A percentile compares a stretch with the other conserved stretches of the same genome.
Evolutionary conservation across 2,113 vertebrate genomes (phyloP).

Genomic region (Glaucomys volans): DNA sequence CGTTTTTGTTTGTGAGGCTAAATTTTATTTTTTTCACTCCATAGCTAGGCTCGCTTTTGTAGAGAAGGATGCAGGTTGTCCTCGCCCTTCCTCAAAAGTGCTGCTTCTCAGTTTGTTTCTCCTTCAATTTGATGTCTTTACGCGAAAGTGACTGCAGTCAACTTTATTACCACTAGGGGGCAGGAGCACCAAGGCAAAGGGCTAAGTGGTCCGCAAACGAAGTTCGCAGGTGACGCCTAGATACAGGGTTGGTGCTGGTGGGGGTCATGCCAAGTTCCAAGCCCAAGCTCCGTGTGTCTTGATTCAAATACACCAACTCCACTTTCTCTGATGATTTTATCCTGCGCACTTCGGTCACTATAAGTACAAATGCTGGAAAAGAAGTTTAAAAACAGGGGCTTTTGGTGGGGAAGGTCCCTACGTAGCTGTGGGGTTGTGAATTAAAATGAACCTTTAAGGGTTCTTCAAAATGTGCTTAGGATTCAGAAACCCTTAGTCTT

Average conservation of each 20-base stretch:
- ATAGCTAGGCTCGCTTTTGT: neutral
- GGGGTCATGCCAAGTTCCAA: neutral
- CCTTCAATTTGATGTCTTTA: neutral
- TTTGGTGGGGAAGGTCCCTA: neutral
- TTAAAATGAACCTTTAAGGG: neutral
- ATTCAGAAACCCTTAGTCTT: neutral
- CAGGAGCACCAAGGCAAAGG: constrained; percentile 77
- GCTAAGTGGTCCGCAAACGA: neutral
- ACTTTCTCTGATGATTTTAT: neutral
- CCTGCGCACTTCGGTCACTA: neutral
- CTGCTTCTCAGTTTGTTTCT: neutral
- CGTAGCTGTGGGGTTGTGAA: neutral
- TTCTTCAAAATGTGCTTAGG: neutral
- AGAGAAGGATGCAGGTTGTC: neutral
- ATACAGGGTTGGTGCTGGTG: neutral
- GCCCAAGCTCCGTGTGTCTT: neutral
- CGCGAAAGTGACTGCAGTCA: neutral
- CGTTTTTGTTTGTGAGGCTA: neutral
- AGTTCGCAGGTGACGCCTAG: neutral
- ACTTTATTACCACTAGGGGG: constrained; percentile 74
- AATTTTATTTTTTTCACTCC: neutral
- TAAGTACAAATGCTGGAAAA: neutral
- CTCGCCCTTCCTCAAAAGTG: neutral
- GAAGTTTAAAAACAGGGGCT: neutral
- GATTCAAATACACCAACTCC: neutral